Base-by-base conservation (phyloP, 2,113 vertebrate genomes). In the Nothobranchius furzeri region DNA sequence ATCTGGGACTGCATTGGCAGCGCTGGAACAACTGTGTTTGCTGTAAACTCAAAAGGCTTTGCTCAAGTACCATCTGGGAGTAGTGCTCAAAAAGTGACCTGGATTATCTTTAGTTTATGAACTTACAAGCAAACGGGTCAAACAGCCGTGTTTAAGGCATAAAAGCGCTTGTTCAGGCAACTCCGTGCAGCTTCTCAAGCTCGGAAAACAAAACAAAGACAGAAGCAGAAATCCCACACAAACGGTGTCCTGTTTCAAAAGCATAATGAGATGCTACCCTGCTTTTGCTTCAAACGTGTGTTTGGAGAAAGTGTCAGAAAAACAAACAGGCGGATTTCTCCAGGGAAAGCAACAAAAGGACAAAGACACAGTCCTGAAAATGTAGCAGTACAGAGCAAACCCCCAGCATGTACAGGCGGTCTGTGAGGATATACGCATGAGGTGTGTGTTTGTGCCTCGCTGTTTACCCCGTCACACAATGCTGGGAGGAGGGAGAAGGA, bases 401-500 rank as follows among this genome's bases (percentile, higher is more conserved):
- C 63, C 51, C 85, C 72, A 30, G 37, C 68, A 82, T 65, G 66
- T 78, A 73, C 58, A 64, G 50, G 63, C 54, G 51, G 56, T 24
- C 5, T 73, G 69, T 64, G 63, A 75, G 66, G 55, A 75, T 67
- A 40, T 60, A 59, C 1, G 17, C 48, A n/a, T 25, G 35, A 76
- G 25, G 11, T n/a, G 3, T 35, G 47, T 63, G 64, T 71, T 54
- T 13, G 60, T 48, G 75, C 9, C 64, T 45, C 57, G 35, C 13
- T 73, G 70, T 86, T 85, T 85, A 86, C 65, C 58, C 47, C 46
- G 69, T 12, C 75, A 15, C 80, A 88, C 84, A 82, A 88, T 85
- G 70, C 76, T 81, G 80, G 75, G 78, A 81, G 86, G 80, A 70
- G 67, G 81, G 40, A 65, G 73, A 68, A 82, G 86, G 85, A 73